Percentiles rank a stretch among this genome's conserved stretches.
These are phyloP conservation scores for Drosophila anomalipes DNA, from an alignment of 2,888 invertebrate genomes.

Conservation along the genomic window DNA sequence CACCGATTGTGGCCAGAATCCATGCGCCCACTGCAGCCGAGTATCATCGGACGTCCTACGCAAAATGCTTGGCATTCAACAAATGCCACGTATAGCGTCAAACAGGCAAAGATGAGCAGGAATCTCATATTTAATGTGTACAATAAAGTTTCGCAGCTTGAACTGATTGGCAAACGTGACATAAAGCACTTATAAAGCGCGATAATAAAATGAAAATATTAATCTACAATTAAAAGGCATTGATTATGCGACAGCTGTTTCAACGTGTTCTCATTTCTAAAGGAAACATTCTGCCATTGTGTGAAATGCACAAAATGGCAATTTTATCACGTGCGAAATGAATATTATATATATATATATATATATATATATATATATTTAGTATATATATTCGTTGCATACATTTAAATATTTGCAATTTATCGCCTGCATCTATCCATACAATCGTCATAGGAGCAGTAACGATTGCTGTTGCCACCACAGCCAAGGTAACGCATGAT, in stretches of 20 bases:
- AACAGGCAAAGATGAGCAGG: not conserved
- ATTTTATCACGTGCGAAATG: not conserved
- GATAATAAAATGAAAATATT: not conserved
- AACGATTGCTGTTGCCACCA: conserved; percentile 8
- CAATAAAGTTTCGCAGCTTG: not conserved
- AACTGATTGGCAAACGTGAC: not conserved
- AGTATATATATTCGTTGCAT: not conserved
- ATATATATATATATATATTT: not conserved
- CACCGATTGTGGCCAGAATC: not conserved
- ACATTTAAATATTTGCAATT: not conserved
- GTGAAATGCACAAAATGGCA: not conserved
- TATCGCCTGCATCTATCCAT: not conserved
- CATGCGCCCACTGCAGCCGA: not conserved
- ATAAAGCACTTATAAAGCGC: not conserved
- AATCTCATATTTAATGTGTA: not conserved
- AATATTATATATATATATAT: not conserved
- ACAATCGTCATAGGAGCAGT: conserved; percentile 7
- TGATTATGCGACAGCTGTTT: not conserved
- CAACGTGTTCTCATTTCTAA: not conserved
- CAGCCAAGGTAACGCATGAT: conserved; percentile 1
- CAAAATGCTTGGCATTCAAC: not conserved
- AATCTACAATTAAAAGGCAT: not conserved
- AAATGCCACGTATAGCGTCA: not conserved
- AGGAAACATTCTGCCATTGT: not conserved
- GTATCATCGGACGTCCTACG: not conserved